Evolutionary conservation across 2,113 vertebrate species (phyloP).

Genomic region (Tetrao urogallus): DNA sequence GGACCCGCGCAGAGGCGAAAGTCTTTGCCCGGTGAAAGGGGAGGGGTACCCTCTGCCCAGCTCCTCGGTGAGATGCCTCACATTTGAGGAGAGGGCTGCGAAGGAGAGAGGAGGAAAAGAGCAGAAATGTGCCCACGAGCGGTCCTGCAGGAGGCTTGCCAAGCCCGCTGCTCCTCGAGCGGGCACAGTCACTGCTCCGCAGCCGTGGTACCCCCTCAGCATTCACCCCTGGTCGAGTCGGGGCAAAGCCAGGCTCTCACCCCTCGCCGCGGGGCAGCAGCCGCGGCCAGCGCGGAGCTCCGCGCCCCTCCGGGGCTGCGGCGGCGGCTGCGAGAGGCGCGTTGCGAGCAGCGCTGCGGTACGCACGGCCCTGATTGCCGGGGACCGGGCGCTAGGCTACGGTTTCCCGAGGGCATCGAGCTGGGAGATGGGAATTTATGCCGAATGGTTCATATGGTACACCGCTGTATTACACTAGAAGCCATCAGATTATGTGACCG

Average conservation of each 20-base stretch:
- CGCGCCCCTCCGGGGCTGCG: background rate
- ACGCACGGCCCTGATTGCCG: background rate
- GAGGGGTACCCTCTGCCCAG: background rate
- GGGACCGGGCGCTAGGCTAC: background rate
- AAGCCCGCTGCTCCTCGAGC: background rate
- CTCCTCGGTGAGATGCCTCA: background rate
- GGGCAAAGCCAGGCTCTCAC: background rate
- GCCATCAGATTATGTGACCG: background rate
- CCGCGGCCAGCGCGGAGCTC: background rate
- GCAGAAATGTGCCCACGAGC: background rate
- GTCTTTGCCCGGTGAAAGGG: background rate
- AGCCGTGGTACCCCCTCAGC: background rate
- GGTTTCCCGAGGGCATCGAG: background rate
- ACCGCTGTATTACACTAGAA: background rate
- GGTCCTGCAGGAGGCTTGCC: background rate
- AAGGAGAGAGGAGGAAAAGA: background rate
- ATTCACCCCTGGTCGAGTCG: fast-evolving
- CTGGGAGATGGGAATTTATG: background rate
- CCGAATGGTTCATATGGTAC: fast-evolving
- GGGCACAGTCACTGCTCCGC: background rate
- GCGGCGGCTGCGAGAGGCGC: background rate
- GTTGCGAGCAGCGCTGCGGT: background rate
- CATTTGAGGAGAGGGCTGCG: background rate
- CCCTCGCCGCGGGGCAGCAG: fast-evolving
- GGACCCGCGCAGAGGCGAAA: background rate